phyloP scores from a whole-genome alignment of 2,888 invertebrate genomes.

The Taphrorychus bicolor region DNA sequence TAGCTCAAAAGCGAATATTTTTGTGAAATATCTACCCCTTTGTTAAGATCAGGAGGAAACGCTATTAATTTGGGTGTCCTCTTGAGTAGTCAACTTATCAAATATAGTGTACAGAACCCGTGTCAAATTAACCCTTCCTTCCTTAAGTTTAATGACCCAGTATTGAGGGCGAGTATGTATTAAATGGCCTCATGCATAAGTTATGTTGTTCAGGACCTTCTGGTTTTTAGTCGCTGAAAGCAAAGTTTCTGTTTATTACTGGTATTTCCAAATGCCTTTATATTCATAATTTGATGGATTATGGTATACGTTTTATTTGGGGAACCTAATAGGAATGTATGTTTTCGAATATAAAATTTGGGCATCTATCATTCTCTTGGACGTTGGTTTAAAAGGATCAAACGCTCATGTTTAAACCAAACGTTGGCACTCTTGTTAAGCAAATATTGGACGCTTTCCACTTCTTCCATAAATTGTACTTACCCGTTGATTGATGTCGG shows the following conservation, averaged over 20 bases:
- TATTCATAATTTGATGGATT: no score
- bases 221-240: background rate
- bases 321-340: no score
- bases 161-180: background rate
- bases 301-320: no score
- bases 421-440: background rate
- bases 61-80: slow-evolving; percentile 28
- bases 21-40: slow-evolving; percentile 20
- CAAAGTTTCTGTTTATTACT: background rate
- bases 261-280: no score
- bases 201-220: background rate
- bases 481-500: background rate
- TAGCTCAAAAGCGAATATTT: slow-evolving; percentile 2
- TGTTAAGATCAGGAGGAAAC: background rate
- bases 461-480: background rate
- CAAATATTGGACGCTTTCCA: background rate
- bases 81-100: slow-evolving; percentile 32
- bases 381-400: background rate
- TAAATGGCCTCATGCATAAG: background rate
- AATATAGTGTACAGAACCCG: slow-evolving; percentile 40
- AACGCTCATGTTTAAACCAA: background rate
- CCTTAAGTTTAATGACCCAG: slow-evolving; percentile 34
- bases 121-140: slow-evolving; percentile 39
- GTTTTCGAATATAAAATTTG: no score
- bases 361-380: background rate